A percentile compares a stretch with the other conserved stretches of the same genome.
Conservation (phyloP, 2,113 vertebrate species). For the Cygnus atratus region DNA sequence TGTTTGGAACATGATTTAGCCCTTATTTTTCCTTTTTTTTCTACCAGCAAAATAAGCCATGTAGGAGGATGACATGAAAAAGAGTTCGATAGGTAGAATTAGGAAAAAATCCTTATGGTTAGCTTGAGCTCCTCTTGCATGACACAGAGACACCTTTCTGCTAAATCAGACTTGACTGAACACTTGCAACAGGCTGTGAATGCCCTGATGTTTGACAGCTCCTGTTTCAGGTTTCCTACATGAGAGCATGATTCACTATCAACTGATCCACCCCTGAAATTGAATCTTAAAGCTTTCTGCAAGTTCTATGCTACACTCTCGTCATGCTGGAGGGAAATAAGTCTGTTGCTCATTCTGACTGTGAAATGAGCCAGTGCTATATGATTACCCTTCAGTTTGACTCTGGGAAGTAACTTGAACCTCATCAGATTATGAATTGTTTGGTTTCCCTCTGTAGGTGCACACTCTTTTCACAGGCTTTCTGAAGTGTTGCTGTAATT, state of each 20-base stretch:
- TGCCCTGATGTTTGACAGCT: conserved; percentile 49
- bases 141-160: not conserved
- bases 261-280: conserved; percentile 48
- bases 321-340: conserved; percentile 3
- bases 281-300: conserved; percentile 63
- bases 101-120: not conserved
- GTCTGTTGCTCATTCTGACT: conserved; percentile 58
- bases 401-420: conserved; percentile 58
- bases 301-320: conserved; percentile 38
- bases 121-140: not conserved
- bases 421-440: conserved; percentile 28
- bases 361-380: conserved; percentile 63
- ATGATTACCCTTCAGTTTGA: conserved; percentile 58
- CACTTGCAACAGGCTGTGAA: conserved; percentile 44
- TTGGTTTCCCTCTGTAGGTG: conserved; percentile 25
- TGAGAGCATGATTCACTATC: conserved; percentile 26
- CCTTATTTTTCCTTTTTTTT: not conserved
- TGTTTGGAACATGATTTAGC: not conserved
- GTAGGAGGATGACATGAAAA: not conserved
- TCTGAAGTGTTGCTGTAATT: conserved; percentile 66
- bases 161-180: conserved; percentile 41
- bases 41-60: not conserved
- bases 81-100: not conserved
- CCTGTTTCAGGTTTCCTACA: conserved; percentile 30
- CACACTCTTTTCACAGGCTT: conserved; percentile 21